Evolutionary conservation across 2,797 vertebrate genomes (phyloP), one percentile per base, ranked within the genome.

Genomic region (Gephyroberyx darwinii): DNA sequence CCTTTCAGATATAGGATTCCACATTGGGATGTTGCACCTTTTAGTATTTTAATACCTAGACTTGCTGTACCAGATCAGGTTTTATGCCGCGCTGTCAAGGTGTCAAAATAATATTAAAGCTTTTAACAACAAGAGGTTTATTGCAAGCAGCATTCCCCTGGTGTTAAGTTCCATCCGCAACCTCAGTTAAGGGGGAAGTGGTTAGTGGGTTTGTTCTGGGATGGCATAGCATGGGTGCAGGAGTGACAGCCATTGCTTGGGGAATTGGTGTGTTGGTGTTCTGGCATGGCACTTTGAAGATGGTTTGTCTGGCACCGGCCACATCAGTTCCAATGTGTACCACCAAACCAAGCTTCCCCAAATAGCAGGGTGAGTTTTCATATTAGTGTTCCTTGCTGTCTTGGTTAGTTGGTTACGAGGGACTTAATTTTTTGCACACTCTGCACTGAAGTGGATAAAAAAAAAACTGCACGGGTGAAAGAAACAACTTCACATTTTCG

Each of bases 191-290:
- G 51, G 77, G 48, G 55, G 71, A 51, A 75, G 63, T 80, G 74
- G 79, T 82, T 72, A 7, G 54, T 59, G 65, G 71, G 65, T 65
- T 5, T 69, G 64, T 45, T 74, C 57, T 72, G 55, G 30, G 66
- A 57, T 79, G 75, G 73, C 73, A 73, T 53, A 65, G 55, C 20
- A 5, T 33, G 35, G 52, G 37, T 66, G 63, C 52, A 45, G n/a
- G 20, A 80, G 65, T 68, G 78, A 79, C 72, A 50, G 71, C 17
- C 53, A 19, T 66, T 62, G 59, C 77, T 73, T 14, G 19, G 2
- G 69, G 64, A 75, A 17, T n/a, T 64, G 43, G 20, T 51, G 43
- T 71, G 47, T 77, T 84, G 66, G 65, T 68, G 63, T 74, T 88
- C 33, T 74, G 54, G 72, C 54, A 35, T 65, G 53, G 26, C 31